A percentile compares a stretch with the other conserved stretches of the same genome.
These are phyloP conservation scores for Amphipoea lucens DNA, from an alignment of 2,888 invertebrate species.

Conservation along the genomic window DNA sequence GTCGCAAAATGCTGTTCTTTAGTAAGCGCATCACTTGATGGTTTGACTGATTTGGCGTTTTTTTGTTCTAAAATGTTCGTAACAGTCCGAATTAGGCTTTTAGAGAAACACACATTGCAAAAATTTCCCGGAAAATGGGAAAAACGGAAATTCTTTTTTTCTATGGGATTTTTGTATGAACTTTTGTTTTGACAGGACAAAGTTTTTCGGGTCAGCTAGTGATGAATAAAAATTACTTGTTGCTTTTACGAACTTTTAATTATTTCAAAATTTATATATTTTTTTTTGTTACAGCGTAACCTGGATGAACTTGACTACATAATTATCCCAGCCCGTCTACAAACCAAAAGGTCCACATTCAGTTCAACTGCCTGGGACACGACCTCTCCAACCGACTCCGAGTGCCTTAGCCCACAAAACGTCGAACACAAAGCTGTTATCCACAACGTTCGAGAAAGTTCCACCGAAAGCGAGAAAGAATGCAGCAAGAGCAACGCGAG, in stretches of 20 bases:
- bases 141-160: too few relatives aligned
- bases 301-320: constrained; percentile 84
- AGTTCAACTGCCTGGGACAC: constrained; percentile 81
- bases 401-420: constrained; percentile 78
- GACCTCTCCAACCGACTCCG: constrained; percentile 83
- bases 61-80: too few relatives aligned
- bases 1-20: too few relatives aligned
- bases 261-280: too few relatives aligned
- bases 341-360: constrained; percentile 77
- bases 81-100: too few relatives aligned
- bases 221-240: not conserved
- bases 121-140: too few relatives aligned
- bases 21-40: too few relatives aligned
- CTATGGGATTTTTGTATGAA: too few relatives aligned
- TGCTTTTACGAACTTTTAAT: not conserved
- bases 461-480: constrained; percentile 81
- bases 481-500: constrained; percentile 74
- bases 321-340: constrained; percentile 81
- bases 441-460: constrained; percentile 73
- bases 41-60: too few relatives aligned
- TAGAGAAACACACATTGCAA: too few relatives aligned
- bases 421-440: constrained; percentile 78
- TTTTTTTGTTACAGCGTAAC: constrained; percentile 74
- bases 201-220: not conserved
- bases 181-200: not conserved